Evolutionary conservation across 2,797 vertebrate species (phyloP).

Genomic region (Erethizon dorsatum): DNA sequence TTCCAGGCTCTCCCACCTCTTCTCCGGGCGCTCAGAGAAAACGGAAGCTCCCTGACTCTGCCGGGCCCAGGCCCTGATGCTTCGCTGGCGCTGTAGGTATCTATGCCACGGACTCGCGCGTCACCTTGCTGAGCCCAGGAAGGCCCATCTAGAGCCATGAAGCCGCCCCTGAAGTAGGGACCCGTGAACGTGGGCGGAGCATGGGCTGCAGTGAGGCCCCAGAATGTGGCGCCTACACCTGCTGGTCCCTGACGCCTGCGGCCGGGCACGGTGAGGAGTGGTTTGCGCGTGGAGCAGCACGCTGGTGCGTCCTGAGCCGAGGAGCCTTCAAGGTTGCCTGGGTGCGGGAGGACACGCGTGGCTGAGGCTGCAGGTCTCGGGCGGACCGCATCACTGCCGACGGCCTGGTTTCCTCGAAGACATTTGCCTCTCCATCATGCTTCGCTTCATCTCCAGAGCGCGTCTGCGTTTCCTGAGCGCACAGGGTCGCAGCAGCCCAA

Average conservation of each 20-base stretch:
- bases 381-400: neutral
- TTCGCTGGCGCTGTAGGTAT: neutral
- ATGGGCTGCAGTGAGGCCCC: neutral
- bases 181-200: accelerated
- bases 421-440: neutral
- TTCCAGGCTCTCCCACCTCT: neutral
- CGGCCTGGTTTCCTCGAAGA: neutral
- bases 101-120: neutral
- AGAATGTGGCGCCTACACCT: too few species aligned
- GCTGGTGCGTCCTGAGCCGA: neutral
- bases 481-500: neutral
- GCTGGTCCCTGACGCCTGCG: neutral
- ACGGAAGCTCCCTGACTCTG: neutral
- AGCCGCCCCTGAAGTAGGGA: neutral
- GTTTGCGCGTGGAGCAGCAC: neutral
- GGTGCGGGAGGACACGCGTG: accelerated
- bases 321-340: neutral
- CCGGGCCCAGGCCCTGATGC: neutral
- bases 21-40: neutral
- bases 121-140: neutral
- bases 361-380: neutral
- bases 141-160: neutral
- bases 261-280: accelerated
- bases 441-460: slow-evolving; percentile 39
- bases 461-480: neutral